Base-by-base conservation (phyloP, 2,113 vertebrate genomes). In the Cyanocitta stelleri region DNA sequence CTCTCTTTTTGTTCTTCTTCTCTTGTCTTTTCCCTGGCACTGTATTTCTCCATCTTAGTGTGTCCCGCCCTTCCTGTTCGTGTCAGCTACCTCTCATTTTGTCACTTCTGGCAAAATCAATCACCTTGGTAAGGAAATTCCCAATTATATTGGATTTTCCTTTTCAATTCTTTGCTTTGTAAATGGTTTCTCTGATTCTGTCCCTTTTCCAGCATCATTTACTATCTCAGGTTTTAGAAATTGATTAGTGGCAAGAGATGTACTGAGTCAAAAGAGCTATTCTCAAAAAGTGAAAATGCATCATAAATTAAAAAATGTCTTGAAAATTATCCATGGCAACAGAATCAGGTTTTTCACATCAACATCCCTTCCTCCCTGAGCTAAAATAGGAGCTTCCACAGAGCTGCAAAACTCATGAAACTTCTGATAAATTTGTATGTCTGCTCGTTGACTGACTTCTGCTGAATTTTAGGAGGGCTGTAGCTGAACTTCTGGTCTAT, bases 41-140 rank as follows among this genome's bases (percentile, higher is more conserved):
- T 96, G 46, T 94, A 21, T 94, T 95, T 90, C 59, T 95, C 80
- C 86, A 89, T 92, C 72, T 93, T 81, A 78, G 80, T 95, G 94
- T 94, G 82, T 85, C 82, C 55, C 84, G 54, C 68, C 67, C 85
- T 95, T 94, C 88, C 85, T 91, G 68, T 91, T 90, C 82, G n/a
- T 52, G 55, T 80, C 62, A 63, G 30, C 59, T 80, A 21, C 64
- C 32, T 96, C 74, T 90, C 51, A 20, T 87, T 87, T 93, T 93
- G 81, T 75, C 85, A 55, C n/a, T 82, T 87, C 22, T 72, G 73
- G 52, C 15, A 43, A 85, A 85, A 80, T 87, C 22, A 66, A 77
- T 76, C 67, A 79, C 59, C 15, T 82, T 32, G 27, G 15, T 67
- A 85, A 91, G 43, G 67, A 94, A 91, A 55, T 68, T 61, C 62